These are phyloP conservation scores for Neomorphus geoffroyi DNA, from an alignment of 2,797 vertebrate species.

Conservation along the genomic window DNA sequence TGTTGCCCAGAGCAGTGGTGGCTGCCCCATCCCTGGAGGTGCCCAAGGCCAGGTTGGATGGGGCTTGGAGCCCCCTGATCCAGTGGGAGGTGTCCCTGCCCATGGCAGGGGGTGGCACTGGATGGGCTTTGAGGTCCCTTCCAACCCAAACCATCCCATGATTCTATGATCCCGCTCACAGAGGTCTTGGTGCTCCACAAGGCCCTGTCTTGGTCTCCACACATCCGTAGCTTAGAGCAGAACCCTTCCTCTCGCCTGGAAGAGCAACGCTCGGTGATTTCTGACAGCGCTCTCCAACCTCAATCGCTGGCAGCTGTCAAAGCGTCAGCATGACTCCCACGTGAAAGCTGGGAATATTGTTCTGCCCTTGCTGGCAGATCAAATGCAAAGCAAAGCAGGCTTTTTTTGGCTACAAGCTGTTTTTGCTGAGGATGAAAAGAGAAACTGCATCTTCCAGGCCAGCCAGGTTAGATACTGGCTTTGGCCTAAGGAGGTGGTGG, in stretches of 20 bases:
- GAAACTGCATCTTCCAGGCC: not conserved
- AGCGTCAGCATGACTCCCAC: not conserved
- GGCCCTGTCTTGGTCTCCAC: not conserved
- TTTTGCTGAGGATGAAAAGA: not conserved
- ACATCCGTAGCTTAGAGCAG: not conserved
- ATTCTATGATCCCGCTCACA: not conserved
- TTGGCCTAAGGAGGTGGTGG: not conserved
- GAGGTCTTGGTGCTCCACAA: not conserved
- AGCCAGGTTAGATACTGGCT: not conserved
- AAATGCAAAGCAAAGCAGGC: not conserved
- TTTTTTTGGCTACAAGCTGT: not conserved
- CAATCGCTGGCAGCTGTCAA: not conserved
- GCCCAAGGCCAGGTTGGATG: no score
- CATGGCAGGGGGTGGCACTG: no score
- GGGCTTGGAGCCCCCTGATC: no score
- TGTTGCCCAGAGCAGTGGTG: no score
- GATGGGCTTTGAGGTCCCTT: no score
- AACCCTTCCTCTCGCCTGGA: not conserved
- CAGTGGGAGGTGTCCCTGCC: no score
- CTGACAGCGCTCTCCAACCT: not conserved
- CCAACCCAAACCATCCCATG: no score
- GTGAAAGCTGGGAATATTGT: not conserved
- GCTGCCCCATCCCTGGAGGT: no score
- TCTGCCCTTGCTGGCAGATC: not conserved
- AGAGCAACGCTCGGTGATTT: accelerated